Conservation (phyloP, 2,797 vertebrate genomes). For the Sarcophilus harrisii region DNA sequence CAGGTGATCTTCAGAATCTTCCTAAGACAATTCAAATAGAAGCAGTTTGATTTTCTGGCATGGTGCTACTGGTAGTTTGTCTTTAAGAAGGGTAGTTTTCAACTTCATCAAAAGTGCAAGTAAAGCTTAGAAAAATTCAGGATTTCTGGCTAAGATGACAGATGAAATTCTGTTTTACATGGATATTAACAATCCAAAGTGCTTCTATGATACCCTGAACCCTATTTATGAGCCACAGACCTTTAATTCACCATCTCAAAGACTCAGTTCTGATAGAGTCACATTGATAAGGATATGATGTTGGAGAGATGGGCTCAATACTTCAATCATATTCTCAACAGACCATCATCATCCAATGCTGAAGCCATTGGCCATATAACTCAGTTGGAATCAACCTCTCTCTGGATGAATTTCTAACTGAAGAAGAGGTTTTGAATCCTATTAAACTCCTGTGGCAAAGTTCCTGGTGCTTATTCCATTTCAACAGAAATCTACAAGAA, state of each 20-base stretch:
- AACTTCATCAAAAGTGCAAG: neutral
- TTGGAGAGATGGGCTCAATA: neutral
- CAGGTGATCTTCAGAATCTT: neutral
- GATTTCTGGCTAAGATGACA: too few relatives aligned
- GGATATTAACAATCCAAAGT: too few relatives aligned
- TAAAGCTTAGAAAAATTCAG: neutral
- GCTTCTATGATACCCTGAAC: too few relatives aligned
- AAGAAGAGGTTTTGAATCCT: neutral
- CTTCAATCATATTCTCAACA: neutral
- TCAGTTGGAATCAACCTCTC: neutral
- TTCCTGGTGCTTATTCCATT: neutral
- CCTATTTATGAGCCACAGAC: too few relatives aligned
- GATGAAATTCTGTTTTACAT: too few relatives aligned
- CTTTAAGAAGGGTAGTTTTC: neutral
- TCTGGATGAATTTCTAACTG: neutral
- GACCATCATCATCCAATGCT: neutral
- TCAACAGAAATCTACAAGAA: neutral
- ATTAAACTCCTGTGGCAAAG: neutral
- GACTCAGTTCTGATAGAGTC: neutral
- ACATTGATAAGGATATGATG: neutral
- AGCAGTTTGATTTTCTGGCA: neutral
- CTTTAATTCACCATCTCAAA: too few relatives aligned
- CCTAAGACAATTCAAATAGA: neutral
- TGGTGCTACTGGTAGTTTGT: neutral
- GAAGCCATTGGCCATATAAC: neutral